Evolutionary conservation across 1,140 invertebrate species (phyloP).

Genomic region (Acyrthosiphon pisum): DNA sequence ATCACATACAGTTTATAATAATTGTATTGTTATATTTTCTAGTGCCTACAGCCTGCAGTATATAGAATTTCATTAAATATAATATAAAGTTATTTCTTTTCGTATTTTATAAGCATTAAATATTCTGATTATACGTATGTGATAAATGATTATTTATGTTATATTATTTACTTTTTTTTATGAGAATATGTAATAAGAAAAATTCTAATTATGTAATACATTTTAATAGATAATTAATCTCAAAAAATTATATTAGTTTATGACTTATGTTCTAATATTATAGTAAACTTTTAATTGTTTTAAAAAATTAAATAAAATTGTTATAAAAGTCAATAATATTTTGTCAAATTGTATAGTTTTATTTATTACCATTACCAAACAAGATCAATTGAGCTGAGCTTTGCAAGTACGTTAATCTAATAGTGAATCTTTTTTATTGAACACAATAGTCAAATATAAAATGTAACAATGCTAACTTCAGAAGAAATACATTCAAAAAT

Average conservation of each 20-base stretch:
- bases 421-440: constrained; percentile 2
- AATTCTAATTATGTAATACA: background rate
- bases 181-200: background rate
- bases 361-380: constrained; percentile 10
- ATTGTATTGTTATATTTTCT: background rate
- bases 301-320: background rate
- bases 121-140: background rate
- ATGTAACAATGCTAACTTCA: constrained; percentile 53
- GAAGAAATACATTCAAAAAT: constrained; percentile 54
- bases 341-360: background rate
- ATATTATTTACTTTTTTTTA: background rate
- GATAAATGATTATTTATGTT: background rate
- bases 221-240: background rate
- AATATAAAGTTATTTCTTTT: background rate
- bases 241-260: background rate
- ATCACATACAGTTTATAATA: background rate
- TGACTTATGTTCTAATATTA: background rate
- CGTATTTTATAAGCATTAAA: background rate
- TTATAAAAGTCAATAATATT: background rate
- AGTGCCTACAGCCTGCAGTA: background rate
- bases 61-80: background rate
- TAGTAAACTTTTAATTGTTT: background rate
- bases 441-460: constrained; percentile 53
- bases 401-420: constrained; percentile 34
- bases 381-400: background rate